Evolutionary conservation across 23 tunicate species (phyloP), one percentile per base, ranked within the genome.

Genomic region (Pegea sp.): DNA sequence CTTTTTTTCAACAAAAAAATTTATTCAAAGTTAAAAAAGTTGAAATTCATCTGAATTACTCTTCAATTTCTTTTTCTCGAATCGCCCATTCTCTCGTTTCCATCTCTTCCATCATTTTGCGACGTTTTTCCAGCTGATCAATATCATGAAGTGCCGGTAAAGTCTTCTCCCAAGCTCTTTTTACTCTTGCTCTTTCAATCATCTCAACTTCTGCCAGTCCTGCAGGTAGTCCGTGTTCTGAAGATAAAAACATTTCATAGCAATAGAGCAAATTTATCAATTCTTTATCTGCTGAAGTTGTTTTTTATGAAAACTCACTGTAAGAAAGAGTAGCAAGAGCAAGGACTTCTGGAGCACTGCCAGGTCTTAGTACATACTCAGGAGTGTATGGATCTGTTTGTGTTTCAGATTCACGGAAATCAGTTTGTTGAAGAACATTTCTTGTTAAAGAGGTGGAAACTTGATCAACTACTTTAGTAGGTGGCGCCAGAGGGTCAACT

Each of bases 381-480:
- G 99, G 99, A 29, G 88, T 63, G 70, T 71, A 89, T 3, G 99
- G 99, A 29, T 79, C 99, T 4, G 99, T 91, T 42, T 91, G 99
- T 2, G 99, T 76, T 60, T 91, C 99, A 19, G 81, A 74, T 48
- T 91, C 99, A 30, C 99, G 72, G 42, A 78, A 91, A 52, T 91
- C 99, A 1, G 99, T 91, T 54, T 91, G 99, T 3, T 74, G 65
- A 30, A 64, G 79, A 22, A 91, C 43, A 2, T 64, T 78, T 52
- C 76, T 44, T 0, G 80, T 66, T 0, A 70, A 56, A 2, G 88
- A 79, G 26, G 98, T 76, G 4, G 56, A 56, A 32, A 71, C 70
- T 24, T 84, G 70, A 30, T 66, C 68, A 3, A 56, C 16, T 24
- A 63, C 31, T n/a, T 66, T 75, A 31, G 51, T 68, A 42, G 81